Evolutionary conservation across 2,797 vertebrate species (phyloP), one percentile per base, ranked within the genome.

Genomic region (Spea hammondii): DNA sequence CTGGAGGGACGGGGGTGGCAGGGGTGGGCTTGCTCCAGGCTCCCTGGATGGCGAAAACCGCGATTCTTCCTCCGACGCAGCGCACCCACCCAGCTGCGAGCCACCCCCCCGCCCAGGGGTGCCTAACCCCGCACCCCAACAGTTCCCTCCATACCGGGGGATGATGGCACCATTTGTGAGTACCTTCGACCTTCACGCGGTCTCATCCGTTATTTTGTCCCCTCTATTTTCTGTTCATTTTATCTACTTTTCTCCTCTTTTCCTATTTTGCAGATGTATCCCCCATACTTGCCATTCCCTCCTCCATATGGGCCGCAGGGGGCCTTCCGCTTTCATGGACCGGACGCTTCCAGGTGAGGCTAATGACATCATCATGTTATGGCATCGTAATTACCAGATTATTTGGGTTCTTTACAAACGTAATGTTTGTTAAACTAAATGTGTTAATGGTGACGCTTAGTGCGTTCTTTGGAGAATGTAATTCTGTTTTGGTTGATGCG

Each of bases 1-100:
- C 84, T 97, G 96, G 96, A 95, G 96, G 94, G 96, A 97, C 75
- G 96, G 96, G 93, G 96, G 96, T 91, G 96, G 96, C 91, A 94
- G 95, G 89, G 95, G 94, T 84, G 89, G 84, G 76, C 76, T 93
- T 92, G 91, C 89, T 13, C 90, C 92, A 90, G 91, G 91, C 85
- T 67, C 74, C 48, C 65, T 82, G 70, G 93, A 91, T 86, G 94
- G 93, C 86, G 87, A 87, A 83, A 93, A 92, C 83, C 93, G 91
- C 83, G 90, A 90, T 83, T 84, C 93, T 86, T 91, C 93, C 87
- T 91, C 94, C 87, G 95, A 95, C 88, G 89, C 88, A 88, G 88
- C 88, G 76, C 93, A 87, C 86, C 84, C 88, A 86, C 87, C 87
- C 84, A 86, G 84, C n/a, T 77, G 86, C 82, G 87, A 89, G 54